phyloP scores from a whole-genome alignment of 2,888 invertebrate species.

The Melieria crassipennis region DNA sequence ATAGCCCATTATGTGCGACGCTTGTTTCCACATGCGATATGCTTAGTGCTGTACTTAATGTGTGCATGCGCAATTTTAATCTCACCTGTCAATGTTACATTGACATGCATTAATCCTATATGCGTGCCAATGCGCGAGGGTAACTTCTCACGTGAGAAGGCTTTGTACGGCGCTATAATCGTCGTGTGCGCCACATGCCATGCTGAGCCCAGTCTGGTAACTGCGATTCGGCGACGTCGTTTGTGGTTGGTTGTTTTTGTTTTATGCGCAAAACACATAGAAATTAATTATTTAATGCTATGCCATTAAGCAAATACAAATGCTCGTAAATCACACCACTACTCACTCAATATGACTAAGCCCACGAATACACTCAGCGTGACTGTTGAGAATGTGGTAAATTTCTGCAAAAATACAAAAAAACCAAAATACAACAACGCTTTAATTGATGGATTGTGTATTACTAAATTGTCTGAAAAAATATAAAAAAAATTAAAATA shows the following conservation, averaged over 20 bases:
- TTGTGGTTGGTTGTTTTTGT: no score
- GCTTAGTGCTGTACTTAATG: background rate
- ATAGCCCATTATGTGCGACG: no score
- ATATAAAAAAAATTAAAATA: slow-evolving; percentile 11
- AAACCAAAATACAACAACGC: background rate
- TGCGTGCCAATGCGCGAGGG: slow-evolving; percentile 90
- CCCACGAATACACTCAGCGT: slow-evolving; percentile 93
- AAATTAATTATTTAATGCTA: slow-evolving; percentile 33
- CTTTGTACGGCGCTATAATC: slow-evolving; percentile 87
- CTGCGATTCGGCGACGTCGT: slow-evolving; percentile 64
- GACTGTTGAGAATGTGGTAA: slow-evolving; percentile 91
- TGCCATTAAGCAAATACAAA: slow-evolving; percentile 25
- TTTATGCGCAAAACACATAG: slow-evolving; percentile 21
- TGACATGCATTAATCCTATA: slow-evolving; percentile 93
- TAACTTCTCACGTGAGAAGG: slow-evolving; percentile 88
- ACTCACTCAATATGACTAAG: slow-evolving; percentile 90
- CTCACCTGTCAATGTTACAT: slow-evolving; percentile 92
- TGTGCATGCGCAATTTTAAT: background rate
- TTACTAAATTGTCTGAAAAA: background rate
- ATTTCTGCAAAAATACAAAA: slow-evolving; percentile 72
- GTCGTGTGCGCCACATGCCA: slow-evolving; percentile 91
- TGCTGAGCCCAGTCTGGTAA: slow-evolving; percentile 88
- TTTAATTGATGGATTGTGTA: background rate
- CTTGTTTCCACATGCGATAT: background rate
- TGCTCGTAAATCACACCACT: slow-evolving; percentile 25